These are phyloP conservation scores for Fopius arisanus DNA, from an alignment of 1,140 invertebrate genomes.

Conservation along the genomic window DNA sequence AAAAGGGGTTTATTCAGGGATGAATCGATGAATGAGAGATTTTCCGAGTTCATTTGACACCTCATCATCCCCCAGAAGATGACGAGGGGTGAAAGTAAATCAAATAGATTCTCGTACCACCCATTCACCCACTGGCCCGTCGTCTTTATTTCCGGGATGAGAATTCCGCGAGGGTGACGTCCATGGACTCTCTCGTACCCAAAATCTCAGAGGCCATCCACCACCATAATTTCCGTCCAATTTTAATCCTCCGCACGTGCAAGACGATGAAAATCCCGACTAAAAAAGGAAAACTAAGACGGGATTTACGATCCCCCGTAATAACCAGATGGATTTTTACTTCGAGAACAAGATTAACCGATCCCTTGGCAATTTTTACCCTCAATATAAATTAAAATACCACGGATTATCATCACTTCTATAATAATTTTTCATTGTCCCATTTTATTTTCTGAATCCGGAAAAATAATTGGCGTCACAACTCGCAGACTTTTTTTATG, in stretches of 20 bases:
- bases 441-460: neutral
- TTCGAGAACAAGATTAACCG: neutral
- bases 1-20: no score
- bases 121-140: neutral
- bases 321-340: neutral
- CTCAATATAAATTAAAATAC: neutral
- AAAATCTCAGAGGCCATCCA: neutral
- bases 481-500: slow-evolving; percentile 12
- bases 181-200: neutral
- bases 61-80: neutral
- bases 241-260: slow-evolving; percentile 3
- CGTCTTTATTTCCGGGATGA: neutral
- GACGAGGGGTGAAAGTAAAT: neutral
- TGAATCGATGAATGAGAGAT: no score
- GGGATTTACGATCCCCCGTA: neutral
- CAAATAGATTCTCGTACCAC: neutral
- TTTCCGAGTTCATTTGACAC: no score
- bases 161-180: neutral
- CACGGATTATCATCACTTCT: neutral
- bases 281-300: neutral
- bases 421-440: neutral
- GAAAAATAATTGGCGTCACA: neutral
- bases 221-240: neutral
- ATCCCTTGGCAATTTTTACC: neutral
- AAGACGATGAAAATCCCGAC: neutral